Base-by-base conservation (phyloP, 2,113 vertebrate species). In the Eurystomus gularis region DNA sequence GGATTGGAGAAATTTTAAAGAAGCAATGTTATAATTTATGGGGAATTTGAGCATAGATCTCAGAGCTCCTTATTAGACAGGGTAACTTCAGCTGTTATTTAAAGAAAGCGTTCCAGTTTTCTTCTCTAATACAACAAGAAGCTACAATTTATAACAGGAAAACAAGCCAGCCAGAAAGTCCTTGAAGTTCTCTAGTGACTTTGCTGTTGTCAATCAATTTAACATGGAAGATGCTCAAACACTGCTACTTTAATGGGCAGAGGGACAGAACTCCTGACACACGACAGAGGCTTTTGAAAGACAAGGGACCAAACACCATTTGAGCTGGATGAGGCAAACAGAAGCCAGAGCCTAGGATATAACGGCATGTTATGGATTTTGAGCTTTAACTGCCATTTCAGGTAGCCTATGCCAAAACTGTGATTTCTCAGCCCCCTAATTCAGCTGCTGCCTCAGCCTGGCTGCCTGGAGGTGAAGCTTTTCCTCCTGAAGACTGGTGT, bases 101-200 rank as follows among this genome's bases (percentile, higher is more conserved):
- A 2, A 86, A 93, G 51, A 78, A 51, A 88, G 23, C 0, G 1
- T 65, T 95, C 76, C 48, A 18, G 16, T 52, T 88, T 82, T 68
- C 68, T 78, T 35, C 61, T 88, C 24, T 58, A 82, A 88, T 26
- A 70, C 24, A 86, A 75, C 9, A 77, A 57, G 10, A 72, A 75
- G 9, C 58, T 70, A 39, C 3, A 12, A 21, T 57, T 91, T 82
- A 4, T 61, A 89, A 54, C 62, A 95, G 49, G 72, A 88, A 89
- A 96, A 94, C 61, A 94, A 93, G 37, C 48, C 81, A 95, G 57
- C 5, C 11, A 96, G 61, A 86, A 79, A 84, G 62, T 86, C 70
- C 61, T 62, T 70, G 31, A 92, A n/a, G 65, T 89, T 84, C 66
- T 91, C 77, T 52, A 54, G 65, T 62, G 73, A 87, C 61, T 92